Evolutionary conservation across 2,797 vertebrate species (phyloP).

Genomic region (Spinus pinus): DNA sequence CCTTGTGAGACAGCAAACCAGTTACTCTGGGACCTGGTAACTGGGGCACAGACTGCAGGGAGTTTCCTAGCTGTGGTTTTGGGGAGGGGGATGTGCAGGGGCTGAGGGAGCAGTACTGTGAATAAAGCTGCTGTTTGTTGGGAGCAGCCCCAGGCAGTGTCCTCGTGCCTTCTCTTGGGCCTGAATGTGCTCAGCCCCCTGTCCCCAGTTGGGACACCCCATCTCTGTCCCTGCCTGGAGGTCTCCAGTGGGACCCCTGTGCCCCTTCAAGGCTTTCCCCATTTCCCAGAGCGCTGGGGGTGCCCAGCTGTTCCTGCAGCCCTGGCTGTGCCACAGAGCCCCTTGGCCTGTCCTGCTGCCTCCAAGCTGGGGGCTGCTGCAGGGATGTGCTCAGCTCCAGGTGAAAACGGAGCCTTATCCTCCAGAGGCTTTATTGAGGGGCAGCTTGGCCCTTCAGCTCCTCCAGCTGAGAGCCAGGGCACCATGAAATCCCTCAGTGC

Average conservation of each 20-base stretch:
- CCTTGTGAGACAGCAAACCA: neutral
- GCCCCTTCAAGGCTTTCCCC: neutral
- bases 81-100: neutral
- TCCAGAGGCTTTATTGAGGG: neutral
- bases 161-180: neutral
- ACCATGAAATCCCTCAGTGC: neutral
- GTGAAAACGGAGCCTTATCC: neutral
- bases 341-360: neutral
- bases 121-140: conserved; percentile 20
- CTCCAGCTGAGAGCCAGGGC: neutral
- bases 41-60: neutral
- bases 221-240: fast-evolving
- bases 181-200: neutral
- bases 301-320: neutral
- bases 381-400: neutral
- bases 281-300: fast-evolving
- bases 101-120: neutral
- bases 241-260: neutral
- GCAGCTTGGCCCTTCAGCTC: fast-evolving
- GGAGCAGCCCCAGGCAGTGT: neutral
- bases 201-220: fast-evolving
- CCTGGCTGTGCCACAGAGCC: neutral
- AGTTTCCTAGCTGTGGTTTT: neutral
- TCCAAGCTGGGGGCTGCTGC: neutral
- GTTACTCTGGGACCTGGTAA: too few relatives aligned